Base-by-base conservation (phyloP, 2,797 vertebrate species). In the Notolepis coatsorum region DNA sequence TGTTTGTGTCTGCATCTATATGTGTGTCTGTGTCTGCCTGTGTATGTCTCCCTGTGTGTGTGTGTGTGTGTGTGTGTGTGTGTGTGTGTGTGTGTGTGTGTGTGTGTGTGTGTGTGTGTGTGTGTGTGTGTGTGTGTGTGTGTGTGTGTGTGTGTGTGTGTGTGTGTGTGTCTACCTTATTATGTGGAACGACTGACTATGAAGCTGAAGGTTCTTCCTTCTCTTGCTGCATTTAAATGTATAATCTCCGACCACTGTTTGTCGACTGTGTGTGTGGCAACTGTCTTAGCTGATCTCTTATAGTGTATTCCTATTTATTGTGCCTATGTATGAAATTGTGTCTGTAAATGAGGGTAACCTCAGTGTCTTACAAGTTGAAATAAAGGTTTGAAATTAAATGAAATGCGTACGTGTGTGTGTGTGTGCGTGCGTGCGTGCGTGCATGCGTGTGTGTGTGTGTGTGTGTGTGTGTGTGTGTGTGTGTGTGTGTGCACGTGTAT, bases 361-460 rank as follows among this genome's bases (percentile, higher is more conserved):
- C n/a, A n/a, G n/a, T n/a, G n/a, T n/a, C n/a, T n/a, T n/a, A n/a
- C n/a, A n/a, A n/a, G n/a, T n/a, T n/a, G n/a, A n/a, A n/a, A n/a
- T n/a, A n/a, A n/a, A n/a, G n/a, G n/a, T n/a, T n/a, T n/a, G n/a
- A n/a, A n/a, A n/a, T n/a, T n/a, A n/a, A n/a, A n/a, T n/a, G n/a
- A n/a, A n/a, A n/a, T n/a, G 37, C 5, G 4, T 57, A 8, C 56
- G 28, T 39, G 33, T 70, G 18, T 75, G 53, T 65, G 43, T 30
- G 3, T 25, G 15, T 61, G 23, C 38, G 47, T 41, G 67, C 38
- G 15, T 49, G 17, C 38, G 24, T 50, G 48, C 18, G 13, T 30
- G 18, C 9, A 20, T 52, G 15, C 28, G 7, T 33, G 37, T 57
- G 13, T 12, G 13, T 25, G 1, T 23, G 9, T 64, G 62, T 38